Percentiles rank a stretch among this genome's conserved stretches.
Conservation (phyloP, 37 sponge, comb jelly and placozoan species). For the Cliona cf. orientalis region DNA sequence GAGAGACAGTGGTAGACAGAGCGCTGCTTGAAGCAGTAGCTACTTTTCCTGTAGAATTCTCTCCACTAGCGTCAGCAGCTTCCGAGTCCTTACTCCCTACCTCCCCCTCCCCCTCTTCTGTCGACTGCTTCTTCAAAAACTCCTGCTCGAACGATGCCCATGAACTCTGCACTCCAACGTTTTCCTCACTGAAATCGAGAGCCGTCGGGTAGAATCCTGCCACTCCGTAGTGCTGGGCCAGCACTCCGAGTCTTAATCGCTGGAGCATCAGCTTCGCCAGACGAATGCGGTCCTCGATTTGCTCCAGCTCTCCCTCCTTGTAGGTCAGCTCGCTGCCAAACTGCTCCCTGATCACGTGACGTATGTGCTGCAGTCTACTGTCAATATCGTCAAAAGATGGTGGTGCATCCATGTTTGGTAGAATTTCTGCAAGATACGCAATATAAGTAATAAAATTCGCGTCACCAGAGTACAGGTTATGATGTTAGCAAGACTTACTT, state of each 20-base stretch:
- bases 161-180: conserved; percentile 33
- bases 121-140: conserved; percentile 7
- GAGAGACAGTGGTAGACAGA: background rate
- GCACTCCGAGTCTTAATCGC: conserved; percentile 47
- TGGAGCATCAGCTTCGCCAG: conserved; percentile 64
- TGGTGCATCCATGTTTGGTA: too few species aligned
- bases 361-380: too few species aligned
- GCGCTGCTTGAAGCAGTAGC: too few species aligned
- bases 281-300: conserved; percentile 52
- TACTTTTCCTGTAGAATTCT: too few species aligned
- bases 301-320: conserved; percentile 53
- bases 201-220: conserved; percentile 36
- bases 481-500: too few species aligned
- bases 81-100: background rate
- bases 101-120: conserved; percentile 10
- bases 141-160: conserved; percentile 48
- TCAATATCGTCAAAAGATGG: too few species aligned
- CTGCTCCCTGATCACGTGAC: conserved; percentile 48
- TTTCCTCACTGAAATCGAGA: conserved; percentile 52
- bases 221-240: conserved; percentile 54
- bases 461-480: too few species aligned
- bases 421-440: too few species aligned
- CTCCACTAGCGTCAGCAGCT: background rate
- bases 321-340: conserved; percentile 41
- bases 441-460: too few species aligned